Conservation (phyloP, 2,797 vertebrate genomes). For the Sebastes paucispinis region DNA sequence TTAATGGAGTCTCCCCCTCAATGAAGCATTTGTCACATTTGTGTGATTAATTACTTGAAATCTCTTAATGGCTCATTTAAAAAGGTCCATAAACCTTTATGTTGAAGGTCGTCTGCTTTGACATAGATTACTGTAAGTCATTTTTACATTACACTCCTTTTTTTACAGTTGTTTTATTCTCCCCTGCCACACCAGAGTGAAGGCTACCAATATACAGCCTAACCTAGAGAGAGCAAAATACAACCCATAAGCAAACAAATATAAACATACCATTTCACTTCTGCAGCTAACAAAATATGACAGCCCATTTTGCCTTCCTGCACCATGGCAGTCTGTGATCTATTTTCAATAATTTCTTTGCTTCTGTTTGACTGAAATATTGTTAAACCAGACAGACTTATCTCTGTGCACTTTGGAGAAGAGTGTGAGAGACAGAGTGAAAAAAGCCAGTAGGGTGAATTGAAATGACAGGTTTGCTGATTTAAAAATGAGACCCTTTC, state of each 20-base stretch:
- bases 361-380: conserved; percentile 29
- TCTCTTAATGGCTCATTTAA: neutral
- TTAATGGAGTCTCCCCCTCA: neutral
- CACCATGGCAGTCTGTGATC: conserved; percentile 13
- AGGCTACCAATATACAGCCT: neutral
- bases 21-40: conserved; percentile 12
- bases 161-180: neutral
- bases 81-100: neutral
- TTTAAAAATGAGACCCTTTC: conserved; percentile 21
- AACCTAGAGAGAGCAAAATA: conserved; percentile 16
- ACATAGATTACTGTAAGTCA: neutral
- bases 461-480: conserved; percentile 30
- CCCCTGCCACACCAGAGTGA: neutral
- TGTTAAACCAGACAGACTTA: conserved; percentile 29
- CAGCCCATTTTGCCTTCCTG: conserved; percentile 28
- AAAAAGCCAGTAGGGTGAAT: conserved; percentile 11
- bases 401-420: conserved; percentile 8
- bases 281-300: conserved; percentile 30
- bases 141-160: neutral
- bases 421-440: neutral
- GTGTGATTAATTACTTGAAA: neutral
- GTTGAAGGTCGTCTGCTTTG: conserved; percentile 5
- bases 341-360: conserved; percentile 51
- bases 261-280: conserved; percentile 25
- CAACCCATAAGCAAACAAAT: neutral